Base-by-base conservation (phyloP, 1,140 invertebrate genomes). In the Scaptomyza pallida region DNA sequence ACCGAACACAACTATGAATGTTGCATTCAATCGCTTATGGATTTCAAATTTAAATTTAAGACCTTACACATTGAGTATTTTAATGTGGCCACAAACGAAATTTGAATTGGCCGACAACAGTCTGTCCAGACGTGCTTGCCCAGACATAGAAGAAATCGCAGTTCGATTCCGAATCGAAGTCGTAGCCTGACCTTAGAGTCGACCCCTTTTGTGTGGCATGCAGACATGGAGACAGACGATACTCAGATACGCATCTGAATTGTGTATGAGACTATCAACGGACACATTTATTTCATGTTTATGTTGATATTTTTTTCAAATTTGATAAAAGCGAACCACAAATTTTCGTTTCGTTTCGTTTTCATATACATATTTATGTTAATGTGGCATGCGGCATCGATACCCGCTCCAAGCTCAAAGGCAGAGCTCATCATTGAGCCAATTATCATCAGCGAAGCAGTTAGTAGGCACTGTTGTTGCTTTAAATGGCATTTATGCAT, bases 51-150 rank as follows among this genome's bases (percentile, higher is more conserved):
- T 72, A 88, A 88, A 88, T 88, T 88, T 88, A 88, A 88, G 82
- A 88, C 82, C 82, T 88, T 88, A 88, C 83, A 88, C 83, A 89
- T 82, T 89, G 82, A 88, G 83, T 88, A 88, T 88, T 88, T 88
- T 89, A 88, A 88, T 88, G 82, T 86, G 78, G 52, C 77, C 59
- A 74, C 75, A 68, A 86, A 80, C 82, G 73, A 78, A 81, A 75
- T 81, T 81, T 74, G 81, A 79, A 86, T 76, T 70, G 74, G 63
- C 75, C 78, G 65, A 43, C 35, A 13, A 51, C 4, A 37, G 30
- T 26, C 30, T 26, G n/a, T n/a, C n/a, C 44, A 61, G 13, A 60
- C 50, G 70, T 72, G 51, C 70, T 70, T n/a, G 26, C 26, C 26
- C 68, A 55, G 33, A 54, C 68, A 55, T 47, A 44, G 21, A 45